Evolutionary conservation across 2,113 vertebrate species (phyloP).

Genomic region (Varanus komodoensis): DNA sequence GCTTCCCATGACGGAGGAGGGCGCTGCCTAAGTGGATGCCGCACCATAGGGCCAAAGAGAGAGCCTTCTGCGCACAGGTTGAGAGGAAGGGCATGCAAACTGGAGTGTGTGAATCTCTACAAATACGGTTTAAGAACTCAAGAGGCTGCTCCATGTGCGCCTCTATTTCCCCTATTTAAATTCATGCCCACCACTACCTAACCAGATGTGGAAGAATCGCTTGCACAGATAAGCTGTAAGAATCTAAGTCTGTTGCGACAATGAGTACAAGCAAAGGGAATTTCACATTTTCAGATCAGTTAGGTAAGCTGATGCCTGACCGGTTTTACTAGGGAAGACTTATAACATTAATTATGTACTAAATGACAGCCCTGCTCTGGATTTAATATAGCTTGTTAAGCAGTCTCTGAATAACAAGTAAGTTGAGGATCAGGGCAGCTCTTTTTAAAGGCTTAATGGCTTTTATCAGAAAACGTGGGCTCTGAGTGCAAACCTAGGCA

Average conservation of each 20-base stretch:
- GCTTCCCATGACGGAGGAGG: background rate
- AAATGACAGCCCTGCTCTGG: slow-evolving; percentile 48
- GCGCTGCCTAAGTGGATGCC: no score
- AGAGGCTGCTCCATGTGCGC: background rate
- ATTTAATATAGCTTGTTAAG: slow-evolving; percentile 49
- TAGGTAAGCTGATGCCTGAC: slow-evolving; percentile 61
- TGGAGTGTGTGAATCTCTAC: background rate
- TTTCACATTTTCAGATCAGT: slow-evolving; percentile 63
- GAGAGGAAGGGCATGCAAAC: no score
- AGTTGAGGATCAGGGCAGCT: slow-evolving; percentile 43
- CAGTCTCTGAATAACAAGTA: slow-evolving; percentile 40
- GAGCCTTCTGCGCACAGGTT: no score
- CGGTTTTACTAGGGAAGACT: slow-evolving; percentile 58
- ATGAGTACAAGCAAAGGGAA: slow-evolving; percentile 49
- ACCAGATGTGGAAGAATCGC: background rate
- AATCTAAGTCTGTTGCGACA: slow-evolving; percentile 57
- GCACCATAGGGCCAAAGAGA: no score
- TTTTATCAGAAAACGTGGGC: slow-evolving; percentile 48
- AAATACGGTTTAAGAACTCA: background rate
- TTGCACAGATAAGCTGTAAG: slow-evolving; percentile 28
- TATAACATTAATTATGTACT: slow-evolving; percentile 54
- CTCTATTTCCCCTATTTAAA: background rate
- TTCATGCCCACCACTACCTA: background rate
- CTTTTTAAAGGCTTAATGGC: slow-evolving; percentile 53
- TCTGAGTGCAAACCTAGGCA: slow-evolving; percentile 28